Evolutionary conservation across 2,888 invertebrate species (phyloP).

Genomic region (Chrysolina haemoptera): DNA sequence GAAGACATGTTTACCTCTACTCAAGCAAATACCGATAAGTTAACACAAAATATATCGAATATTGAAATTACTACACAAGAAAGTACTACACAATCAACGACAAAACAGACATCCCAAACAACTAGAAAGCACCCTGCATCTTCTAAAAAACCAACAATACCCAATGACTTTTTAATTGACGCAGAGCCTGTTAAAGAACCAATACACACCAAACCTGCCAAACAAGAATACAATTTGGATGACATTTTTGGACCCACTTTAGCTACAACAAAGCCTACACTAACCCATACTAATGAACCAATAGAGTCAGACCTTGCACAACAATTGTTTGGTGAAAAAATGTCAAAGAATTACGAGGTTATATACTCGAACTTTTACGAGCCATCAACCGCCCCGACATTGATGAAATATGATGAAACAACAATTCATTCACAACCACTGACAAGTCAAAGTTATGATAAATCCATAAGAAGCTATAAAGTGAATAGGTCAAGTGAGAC

Average conservation of each 20-base stretch:
- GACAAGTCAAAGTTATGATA: conserved; percentile 48
- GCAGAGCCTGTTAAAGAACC: conserved; percentile 43
- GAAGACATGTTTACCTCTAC: background rate
- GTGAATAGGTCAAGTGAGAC: conserved; percentile 64
- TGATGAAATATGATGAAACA: conserved; percentile 34
- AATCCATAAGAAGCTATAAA: conserved; percentile 68
- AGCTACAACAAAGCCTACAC: conserved; percentile 44
- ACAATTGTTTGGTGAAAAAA: conserved; percentile 54
- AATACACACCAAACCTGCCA: conserved; percentile 39
- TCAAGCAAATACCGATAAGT: background rate
- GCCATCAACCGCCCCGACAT: conserved; percentile 52
- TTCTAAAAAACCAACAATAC: conserved; percentile 38
- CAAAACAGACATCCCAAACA: conserved; percentile 34
- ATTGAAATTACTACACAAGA: background rate
- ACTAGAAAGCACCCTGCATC: conserved; percentile 22
- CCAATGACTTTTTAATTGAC: conserved; percentile 50
- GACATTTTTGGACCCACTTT: conserved; percentile 60
- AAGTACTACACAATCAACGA: conserved; percentile 34
- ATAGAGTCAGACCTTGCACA: conserved; percentile 54
- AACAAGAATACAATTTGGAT: conserved; percentile 55
- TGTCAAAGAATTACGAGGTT: conserved; percentile 53
- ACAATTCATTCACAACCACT: conserved; percentile 37
- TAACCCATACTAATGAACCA: conserved; percentile 43
- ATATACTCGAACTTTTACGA: conserved; percentile 63
- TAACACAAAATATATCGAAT: background rate